phyloP scores from a whole-genome alignment of 35 echinoderm and acorn worm species.

The Holothuria glaberrima region DNA sequence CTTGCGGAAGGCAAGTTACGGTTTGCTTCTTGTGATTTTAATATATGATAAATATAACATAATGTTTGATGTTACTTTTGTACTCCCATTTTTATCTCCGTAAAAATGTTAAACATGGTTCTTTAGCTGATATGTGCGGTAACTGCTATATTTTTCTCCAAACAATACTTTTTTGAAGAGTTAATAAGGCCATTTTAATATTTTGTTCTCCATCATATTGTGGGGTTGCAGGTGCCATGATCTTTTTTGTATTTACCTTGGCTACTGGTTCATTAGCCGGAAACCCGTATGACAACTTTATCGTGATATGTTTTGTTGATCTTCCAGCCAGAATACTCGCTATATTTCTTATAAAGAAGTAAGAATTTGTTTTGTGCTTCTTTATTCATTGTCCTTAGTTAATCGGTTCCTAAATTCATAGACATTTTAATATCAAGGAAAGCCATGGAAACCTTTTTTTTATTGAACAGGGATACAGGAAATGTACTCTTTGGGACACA shows the following conservation, averaged over 20 bases:
- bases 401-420: too few relatives aligned
- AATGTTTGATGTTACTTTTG: not conserved
- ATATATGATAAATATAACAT: not conserved
- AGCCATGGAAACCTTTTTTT: too few relatives aligned
- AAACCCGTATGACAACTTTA: not conserved
- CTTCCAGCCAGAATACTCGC: not conserved
- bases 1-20: not conserved
- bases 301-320: not conserved
- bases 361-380: not conserved
- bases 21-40: not conserved
- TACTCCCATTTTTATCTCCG: not conserved
- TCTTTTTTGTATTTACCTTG: slow-evolving; percentile 20
- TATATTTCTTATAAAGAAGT: not conserved
- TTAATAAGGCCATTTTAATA: not conserved
- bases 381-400: too few relatives aligned
- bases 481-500: too few relatives aligned
- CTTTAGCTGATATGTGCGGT: not conserved
- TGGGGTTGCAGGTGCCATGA: not conserved
- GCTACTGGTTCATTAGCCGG: slow-evolving; percentile 6
- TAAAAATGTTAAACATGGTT: not conserved
- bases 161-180: not conserved
- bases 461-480: too few relatives aligned
- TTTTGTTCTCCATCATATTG: not conserved
- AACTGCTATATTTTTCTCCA: too few relatives aligned
- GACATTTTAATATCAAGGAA: too few relatives aligned